Percentiles rank a stretch among this genome's conserved stretches.
Evolutionary conservation across 2,797 vertebrate genomes (phyloP).

Genomic region (Aulostomus chinensis): DNA sequence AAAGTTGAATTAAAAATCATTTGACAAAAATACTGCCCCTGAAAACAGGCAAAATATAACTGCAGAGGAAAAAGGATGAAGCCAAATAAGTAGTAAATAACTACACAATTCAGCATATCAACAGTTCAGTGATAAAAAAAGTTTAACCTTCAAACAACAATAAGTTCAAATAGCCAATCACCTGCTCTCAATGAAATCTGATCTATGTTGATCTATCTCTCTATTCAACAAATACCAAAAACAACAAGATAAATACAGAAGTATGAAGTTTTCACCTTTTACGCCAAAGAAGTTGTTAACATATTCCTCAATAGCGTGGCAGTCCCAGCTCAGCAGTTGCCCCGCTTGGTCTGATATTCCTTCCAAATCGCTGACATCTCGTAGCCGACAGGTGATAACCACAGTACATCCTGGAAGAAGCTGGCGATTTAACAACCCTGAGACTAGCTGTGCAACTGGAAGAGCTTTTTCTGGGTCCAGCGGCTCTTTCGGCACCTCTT

Average conservation of each 20-base stretch:
- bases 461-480: conserved; percentile 25
- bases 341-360: conserved; percentile 65
- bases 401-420: conserved; percentile 87
- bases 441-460: conserved; percentile 80
- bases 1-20: no score
- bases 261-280: conserved; percentile 43
- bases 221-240: background rate
- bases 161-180: no score
- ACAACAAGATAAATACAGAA: background rate
- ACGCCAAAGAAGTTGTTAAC: conserved; percentile 78
- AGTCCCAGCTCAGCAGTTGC: conserved; percentile 85
- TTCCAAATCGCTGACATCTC: conserved; percentile 74
- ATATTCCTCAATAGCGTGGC: conserved; percentile 78
- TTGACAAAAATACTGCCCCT: no score
- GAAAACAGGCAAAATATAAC: no score
- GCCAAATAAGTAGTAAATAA: no score
- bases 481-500: background rate
- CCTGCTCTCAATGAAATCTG: no score
- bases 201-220: background rate
- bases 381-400: conserved; percentile 85
- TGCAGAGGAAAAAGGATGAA: no score
- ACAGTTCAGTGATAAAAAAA: no score
- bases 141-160: no score
- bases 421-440: conserved; percentile 78
- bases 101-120: no score